Evolutionary conservation across 2,888 invertebrate genomes (phyloP).

Genomic region (Operophtera brumata): DNA sequence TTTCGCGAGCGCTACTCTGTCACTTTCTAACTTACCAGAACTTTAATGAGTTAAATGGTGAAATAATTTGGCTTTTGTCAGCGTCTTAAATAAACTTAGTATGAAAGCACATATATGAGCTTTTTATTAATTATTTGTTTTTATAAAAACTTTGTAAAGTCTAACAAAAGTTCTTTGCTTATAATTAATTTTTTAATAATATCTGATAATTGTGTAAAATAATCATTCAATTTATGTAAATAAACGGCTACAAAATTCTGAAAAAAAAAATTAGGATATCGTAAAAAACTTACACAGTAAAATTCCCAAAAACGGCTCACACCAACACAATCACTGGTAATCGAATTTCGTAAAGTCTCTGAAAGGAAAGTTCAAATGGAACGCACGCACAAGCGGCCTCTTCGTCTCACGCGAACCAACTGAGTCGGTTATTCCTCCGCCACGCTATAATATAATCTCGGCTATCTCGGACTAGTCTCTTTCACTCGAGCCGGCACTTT

Average conservation of each 20-base stretch:
- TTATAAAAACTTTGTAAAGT: too few relatives aligned
- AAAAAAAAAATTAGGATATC: background rate
- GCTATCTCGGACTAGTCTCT: conserved; percentile 66
- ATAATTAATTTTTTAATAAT: background rate
- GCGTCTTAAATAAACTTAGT: too few relatives aligned
- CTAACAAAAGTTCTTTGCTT: too few relatives aligned
- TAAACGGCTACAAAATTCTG: background rate
- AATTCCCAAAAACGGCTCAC: conserved; percentile 51
- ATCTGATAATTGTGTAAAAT: too few relatives aligned
- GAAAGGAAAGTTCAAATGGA: conserved; percentile 37
- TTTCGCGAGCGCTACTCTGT: too few relatives aligned
- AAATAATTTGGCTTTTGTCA: too few relatives aligned
- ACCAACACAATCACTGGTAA: conserved; percentile 45
- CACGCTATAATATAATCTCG: conserved; percentile 70
- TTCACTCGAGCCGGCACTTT: conserved; percentile 74
- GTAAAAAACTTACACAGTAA: conserved; percentile 48
- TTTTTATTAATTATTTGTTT: too few relatives aligned
- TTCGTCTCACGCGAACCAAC: conserved; percentile 50
- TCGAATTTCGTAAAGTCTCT: conserved; percentile 8
- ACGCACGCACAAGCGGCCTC: conserved; percentile 46
- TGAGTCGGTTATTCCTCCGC: conserved; percentile 44
- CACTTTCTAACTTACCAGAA: too few relatives aligned
- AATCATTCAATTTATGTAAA: too few relatives aligned
- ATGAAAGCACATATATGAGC: too few relatives aligned
- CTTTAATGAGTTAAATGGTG: too few relatives aligned